These are phyloP conservation scores for Pleuronectes platessa DNA, from an alignment of 2,113 vertebrate genomes.

Conservation along the genomic window DNA sequence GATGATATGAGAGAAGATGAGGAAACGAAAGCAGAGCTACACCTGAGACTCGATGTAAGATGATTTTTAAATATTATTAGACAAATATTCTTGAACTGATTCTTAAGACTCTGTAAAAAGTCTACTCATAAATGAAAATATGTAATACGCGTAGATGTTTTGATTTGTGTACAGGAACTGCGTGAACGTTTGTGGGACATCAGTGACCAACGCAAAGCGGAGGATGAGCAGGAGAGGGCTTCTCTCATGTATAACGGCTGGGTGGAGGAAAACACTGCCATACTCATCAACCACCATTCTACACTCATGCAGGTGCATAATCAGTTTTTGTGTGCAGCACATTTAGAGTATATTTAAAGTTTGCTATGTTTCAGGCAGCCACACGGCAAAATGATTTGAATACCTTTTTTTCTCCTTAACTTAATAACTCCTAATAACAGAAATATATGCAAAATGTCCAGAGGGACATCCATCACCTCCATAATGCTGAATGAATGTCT, in stretches of 20 bases:
- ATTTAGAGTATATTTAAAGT: background rate
- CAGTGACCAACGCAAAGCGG: constrained; percentile 86
- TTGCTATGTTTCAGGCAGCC: background rate
- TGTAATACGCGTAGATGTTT: background rate
- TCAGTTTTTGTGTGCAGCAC: background rate
- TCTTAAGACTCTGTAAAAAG: too few relatives aligned
- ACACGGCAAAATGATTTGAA: too few relatives aligned
- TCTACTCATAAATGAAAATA: too few relatives aligned
- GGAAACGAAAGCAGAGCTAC: constrained; percentile 91
- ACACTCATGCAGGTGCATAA: constrained; percentile 88
- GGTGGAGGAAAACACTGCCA: constrained; percentile 81
- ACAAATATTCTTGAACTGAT: background rate
- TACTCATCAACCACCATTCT: constrained; percentile 88
- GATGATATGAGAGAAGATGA: constrained; percentile 89
- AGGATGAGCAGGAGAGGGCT: constrained; percentile 84
- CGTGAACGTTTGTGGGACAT: constrained; percentile 90
- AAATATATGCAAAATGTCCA: background rate
- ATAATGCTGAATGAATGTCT: background rate
- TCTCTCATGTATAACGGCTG: constrained; percentile 83
- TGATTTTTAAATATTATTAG: background rate
- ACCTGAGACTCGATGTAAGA: constrained; percentile 91
- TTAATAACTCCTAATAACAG: background rate
- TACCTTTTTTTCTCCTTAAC: background rate
- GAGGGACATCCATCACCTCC: background rate
- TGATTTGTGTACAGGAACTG: constrained; percentile 82